phyloP scores from a whole-genome alignment of 2,888 invertebrate genomes.

The Cryptocephalus primarius region DNA sequence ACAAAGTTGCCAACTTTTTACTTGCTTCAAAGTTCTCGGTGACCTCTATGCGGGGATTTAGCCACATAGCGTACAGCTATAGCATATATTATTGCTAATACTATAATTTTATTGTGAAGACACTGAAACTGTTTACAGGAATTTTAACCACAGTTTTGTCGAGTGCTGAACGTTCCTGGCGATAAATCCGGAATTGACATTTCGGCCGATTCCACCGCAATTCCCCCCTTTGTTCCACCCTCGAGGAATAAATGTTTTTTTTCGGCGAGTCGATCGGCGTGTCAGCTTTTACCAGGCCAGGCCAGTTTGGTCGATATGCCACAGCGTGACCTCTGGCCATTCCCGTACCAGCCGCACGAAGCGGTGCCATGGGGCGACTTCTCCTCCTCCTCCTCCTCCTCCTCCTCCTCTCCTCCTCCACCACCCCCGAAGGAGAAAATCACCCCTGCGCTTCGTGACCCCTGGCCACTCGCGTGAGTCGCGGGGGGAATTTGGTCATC shows the following conservation, averaged over 20 bases:
- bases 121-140: too few species aligned
- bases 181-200: too few species aligned
- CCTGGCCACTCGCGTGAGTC: conserved; percentile 34
- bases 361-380: conserved; percentile 26
- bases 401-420: too few species aligned
- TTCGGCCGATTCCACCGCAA: too few species aligned
- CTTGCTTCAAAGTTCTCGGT: too few species aligned
- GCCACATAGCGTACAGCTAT: too few species aligned
- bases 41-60: too few species aligned
- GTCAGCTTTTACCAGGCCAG: conserved; percentile 5
- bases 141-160: too few species aligned
- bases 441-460: conserved; percentile 26
- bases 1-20: too few species aligned
- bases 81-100: too few species aligned
- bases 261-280: conserved; percentile 1
- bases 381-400: conserved; percentile 3
- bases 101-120: too few species aligned
- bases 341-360: conserved; percentile 29
- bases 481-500: conserved; percentile 16
- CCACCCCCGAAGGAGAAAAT: conserved; percentile 2
- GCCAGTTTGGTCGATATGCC: conserved; percentile 30
- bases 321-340: conserved; percentile 36
- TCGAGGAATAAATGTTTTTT: conserved; percentile 1
- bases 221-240: neutral
- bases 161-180: too few species aligned